Evolutionary conservation across 2,888 invertebrate genomes (phyloP).

Genomic region (Agonopterix heracliana): DNA sequence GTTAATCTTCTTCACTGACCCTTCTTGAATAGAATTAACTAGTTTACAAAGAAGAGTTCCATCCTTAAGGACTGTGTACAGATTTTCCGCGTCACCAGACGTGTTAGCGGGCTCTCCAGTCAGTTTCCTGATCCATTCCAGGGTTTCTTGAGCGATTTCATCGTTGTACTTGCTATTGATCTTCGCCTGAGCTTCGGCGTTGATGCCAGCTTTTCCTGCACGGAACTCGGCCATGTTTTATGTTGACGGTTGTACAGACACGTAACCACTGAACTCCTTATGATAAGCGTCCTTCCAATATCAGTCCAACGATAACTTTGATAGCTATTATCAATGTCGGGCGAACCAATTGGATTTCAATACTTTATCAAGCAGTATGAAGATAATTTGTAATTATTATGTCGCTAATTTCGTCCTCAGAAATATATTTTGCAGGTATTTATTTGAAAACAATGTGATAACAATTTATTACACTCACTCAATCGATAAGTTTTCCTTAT

Average conservation of each 20-base stretch:
- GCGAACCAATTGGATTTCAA: slow-evolving; percentile 2
- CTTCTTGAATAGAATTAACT: slow-evolving; percentile 89
- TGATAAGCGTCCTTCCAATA: slow-evolving; percentile 57
- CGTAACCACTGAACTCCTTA: slow-evolving; percentile 63
- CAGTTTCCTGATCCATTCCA: slow-evolving; percentile 94
- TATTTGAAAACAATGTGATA: background rate
- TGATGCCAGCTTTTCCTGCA: slow-evolving; percentile 69
- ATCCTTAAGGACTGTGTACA: slow-evolving; percentile 92
- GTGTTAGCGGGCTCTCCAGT: slow-evolving; percentile 89
- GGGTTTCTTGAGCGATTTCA: slow-evolving; percentile 91
- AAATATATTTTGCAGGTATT: slow-evolving; percentile 8
- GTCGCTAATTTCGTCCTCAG: slow-evolving; percentile 9
- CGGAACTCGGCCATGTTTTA: slow-evolving; percentile 65
- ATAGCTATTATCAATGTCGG: slow-evolving; percentile 1
- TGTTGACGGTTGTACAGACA: slow-evolving; percentile 56
- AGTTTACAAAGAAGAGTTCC: slow-evolving; percentile 93
- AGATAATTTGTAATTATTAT: slow-evolving; percentile 38
- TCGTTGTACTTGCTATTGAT: slow-evolving; percentile 98
- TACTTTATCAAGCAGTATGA: slow-evolving; percentile 39
- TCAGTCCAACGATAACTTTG: slow-evolving; percentile 41
- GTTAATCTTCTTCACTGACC: slow-evolving; percentile 94
- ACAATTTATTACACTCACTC: background rate
- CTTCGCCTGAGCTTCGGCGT: slow-evolving; percentile 72
- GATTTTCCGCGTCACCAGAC: slow-evolving; percentile 91
- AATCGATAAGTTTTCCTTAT: too few species aligned